Evolutionary conservation across 2,797 vertebrate species (phyloP).

Genomic region (Sphenodon punctatus): DNA sequence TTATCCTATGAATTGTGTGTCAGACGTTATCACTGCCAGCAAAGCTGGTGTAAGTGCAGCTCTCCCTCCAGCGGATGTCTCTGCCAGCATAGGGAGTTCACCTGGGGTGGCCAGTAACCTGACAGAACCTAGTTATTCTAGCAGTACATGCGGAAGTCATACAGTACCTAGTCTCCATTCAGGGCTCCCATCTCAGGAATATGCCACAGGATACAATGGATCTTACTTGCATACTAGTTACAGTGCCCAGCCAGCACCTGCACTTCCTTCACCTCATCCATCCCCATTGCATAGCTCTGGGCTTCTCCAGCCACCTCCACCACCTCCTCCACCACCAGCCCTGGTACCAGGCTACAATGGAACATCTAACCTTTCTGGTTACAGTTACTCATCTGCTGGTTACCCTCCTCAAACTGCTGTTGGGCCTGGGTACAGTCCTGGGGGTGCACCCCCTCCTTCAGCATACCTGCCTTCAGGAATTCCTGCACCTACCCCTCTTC

Average conservation of each 20-base stretch:
- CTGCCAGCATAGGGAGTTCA: constrained; percentile 92
- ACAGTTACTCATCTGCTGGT: constrained; percentile 92
- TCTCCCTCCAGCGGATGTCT: constrained; percentile 91
- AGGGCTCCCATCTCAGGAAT: constrained; percentile 98
- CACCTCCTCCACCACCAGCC: constrained; percentile 86
- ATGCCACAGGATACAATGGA: constrained; percentile 92
- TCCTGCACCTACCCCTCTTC: constrained; percentile 94
- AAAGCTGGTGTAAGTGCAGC: constrained; percentile 93
- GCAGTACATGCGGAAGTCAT: constrained; percentile 96
- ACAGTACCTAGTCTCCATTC: constrained; percentile 91
- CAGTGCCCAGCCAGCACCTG: constrained; percentile 91
- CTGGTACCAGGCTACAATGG: constrained; percentile 95
- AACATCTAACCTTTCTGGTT: constrained; percentile 93
- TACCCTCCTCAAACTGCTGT: constrained; percentile 94
- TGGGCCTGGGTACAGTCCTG: constrained; percentile 93
- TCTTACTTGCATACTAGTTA: constrained; percentile 97
- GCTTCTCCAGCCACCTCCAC: constrained; percentile 89
- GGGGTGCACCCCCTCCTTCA: constrained; percentile 91
- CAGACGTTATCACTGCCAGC: constrained; percentile 93
- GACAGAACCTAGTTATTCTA: constrained; percentile 94
- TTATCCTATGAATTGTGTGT: constrained; percentile 97
- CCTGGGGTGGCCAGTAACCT: constrained; percentile 94
- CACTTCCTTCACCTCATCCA: constrained; percentile 93
- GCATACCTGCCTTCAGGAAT: constrained; percentile 97
- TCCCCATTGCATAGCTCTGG: constrained; percentile 96